A percentile compares a stretch with the other conserved stretches of the same genome.
Evolutionary conservation across 2,888 invertebrate genomes (phyloP).

Genomic region (Perizoma flavofasciatum): DNA sequence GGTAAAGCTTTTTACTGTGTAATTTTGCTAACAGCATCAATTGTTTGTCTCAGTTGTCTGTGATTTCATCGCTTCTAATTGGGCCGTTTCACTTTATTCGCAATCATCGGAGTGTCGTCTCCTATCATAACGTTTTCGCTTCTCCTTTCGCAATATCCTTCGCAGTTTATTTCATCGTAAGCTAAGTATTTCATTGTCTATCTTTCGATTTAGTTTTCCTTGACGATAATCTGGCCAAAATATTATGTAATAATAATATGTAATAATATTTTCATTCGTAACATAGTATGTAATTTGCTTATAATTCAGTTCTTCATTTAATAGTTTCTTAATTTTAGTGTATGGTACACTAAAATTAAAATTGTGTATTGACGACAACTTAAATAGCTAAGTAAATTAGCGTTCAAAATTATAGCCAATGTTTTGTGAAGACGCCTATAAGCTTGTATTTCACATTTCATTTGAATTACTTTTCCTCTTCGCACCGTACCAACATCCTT

Average conservation of each 20-base stretch:
- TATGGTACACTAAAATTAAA: too few species aligned
- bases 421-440: too few species aligned
- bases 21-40: slow-evolving; percentile 16
- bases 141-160: slow-evolving; percentile 5
- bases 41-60: slow-evolving; percentile 18
- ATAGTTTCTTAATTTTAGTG: too few species aligned
- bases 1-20: slow-evolving; percentile 15
- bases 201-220: slow-evolving; percentile 4
- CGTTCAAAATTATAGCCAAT: too few species aligned
- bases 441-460: slow-evolving; percentile 6
- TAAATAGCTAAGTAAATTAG: too few species aligned
- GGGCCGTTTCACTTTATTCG: slow-evolving; percentile 20
- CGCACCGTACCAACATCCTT: too few species aligned
- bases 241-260: too few species aligned
- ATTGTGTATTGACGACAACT: too few species aligned
- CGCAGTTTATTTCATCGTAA: slow-evolving; percentile 10
- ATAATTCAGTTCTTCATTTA: slow-evolving; percentile 4
- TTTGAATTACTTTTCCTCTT: slow-evolving; percentile 39
- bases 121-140: slow-evolving; percentile 3
- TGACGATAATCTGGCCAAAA: slow-evolving; percentile 7
- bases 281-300: slow-evolving; percentile 2
- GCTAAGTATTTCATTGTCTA: background rate
- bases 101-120: slow-evolving; percentile 10
- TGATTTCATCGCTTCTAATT: slow-evolving; percentile 28
- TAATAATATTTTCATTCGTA: slow-evolving; percentile 1